These are phyloP conservation scores for Oceanites oceanicus DNA, from an alignment of 2,113 vertebrate species.

Conservation along the genomic window DNA sequence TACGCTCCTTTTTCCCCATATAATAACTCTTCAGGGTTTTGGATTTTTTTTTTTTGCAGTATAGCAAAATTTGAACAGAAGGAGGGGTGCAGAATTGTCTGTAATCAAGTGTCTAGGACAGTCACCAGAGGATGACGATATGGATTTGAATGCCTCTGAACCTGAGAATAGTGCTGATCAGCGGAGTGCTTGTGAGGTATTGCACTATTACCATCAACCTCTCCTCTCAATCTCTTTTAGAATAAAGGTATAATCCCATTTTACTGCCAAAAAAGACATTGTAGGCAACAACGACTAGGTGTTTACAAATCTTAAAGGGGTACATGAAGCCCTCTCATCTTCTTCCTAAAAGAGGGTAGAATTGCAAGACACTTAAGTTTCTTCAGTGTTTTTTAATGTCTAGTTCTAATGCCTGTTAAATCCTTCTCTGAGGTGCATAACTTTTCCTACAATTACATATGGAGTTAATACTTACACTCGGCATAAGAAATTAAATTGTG, in stretches of 20 bases:
- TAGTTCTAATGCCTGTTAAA: not conserved
- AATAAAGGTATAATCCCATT: not conserved
- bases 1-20: not conserved
- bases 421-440: not conserved
- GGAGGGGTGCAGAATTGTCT: rapidly evolving
- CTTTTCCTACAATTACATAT: not conserved
- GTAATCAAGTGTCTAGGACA: not conserved
- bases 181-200: not conserved
- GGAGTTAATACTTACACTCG: not conserved
- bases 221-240: not conserved
- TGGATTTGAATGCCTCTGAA: not conserved
- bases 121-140: not conserved
- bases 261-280: not conserved
- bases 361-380: not conserved
- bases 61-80: not conserved
- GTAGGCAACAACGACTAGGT: not conserved
- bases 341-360: not conserved
- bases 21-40: not conserved
- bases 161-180: not conserved
- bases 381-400: not conserved
- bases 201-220: not conserved
- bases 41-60: not conserved
- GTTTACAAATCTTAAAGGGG: not conserved
- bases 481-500: not conserved
- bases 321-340: not conserved